Percentiles rank a stretch among this genome's conserved stretches.
Evolutionary conservation across 2,888 invertebrate species (phyloP).

Genomic region (Lithosia quadra): DNA sequence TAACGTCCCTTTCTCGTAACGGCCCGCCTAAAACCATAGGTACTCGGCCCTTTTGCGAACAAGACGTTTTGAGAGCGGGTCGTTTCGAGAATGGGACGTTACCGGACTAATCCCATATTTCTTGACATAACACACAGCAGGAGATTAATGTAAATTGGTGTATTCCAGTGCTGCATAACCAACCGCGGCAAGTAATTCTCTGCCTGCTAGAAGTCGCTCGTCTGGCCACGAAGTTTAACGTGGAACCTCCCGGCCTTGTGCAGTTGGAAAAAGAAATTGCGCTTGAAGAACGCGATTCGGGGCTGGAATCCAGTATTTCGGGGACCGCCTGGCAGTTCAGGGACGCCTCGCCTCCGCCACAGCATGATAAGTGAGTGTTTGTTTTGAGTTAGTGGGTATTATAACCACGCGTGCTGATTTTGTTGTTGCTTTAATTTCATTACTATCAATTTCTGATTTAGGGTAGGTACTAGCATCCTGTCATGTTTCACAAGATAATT

Average conservation of each 20-base stretch:
- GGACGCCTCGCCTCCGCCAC: conserved; percentile 69
- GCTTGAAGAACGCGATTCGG: conserved; percentile 90
- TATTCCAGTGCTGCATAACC: conserved; percentile 90
- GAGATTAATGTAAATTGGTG: background rate
- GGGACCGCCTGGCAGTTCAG: conserved; percentile 91
- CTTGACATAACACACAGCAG: background rate
- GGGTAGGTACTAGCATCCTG: background rate
- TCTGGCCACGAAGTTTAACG: conserved; percentile 91
- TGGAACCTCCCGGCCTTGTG: conserved; percentile 94
- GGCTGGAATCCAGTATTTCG: conserved; percentile 88
- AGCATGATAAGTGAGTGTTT: conserved; percentile 59
- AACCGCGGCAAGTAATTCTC: conserved; percentile 94
- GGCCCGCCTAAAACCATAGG: too few relatives aligned
- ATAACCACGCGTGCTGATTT: background rate
- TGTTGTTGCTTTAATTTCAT: conserved; percentile 1
- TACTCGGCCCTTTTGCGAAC: too few relatives aligned
- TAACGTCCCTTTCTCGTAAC: too few relatives aligned
- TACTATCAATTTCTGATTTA: background rate
- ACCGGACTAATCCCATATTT: too few relatives aligned
- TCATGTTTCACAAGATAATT: too few relatives aligned
- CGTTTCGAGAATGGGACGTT: too few relatives aligned
- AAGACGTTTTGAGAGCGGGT: too few relatives aligned
- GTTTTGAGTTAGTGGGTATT: background rate
- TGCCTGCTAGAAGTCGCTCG: conserved; percentile 95
- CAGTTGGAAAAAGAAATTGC: conserved; percentile 95